Conservation (phyloP, 2,888 invertebrate genomes). For the Oligia fasciuncula region DNA sequence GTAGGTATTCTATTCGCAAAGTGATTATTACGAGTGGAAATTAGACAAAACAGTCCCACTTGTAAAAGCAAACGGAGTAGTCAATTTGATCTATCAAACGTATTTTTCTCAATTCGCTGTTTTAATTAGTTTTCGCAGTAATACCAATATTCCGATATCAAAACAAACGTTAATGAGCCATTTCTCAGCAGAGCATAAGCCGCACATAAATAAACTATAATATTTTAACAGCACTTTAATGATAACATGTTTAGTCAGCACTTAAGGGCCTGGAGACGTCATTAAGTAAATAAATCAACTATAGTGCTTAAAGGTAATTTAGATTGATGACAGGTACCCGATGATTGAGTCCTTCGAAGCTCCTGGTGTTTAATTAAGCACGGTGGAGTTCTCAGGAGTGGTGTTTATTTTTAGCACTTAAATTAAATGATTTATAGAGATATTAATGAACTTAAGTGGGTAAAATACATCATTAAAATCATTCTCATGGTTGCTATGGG, state of each 20-base stretch:
- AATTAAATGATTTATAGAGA: slow-evolving; percentile 58
- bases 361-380: slow-evolving; percentile 65
- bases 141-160: slow-evolving; percentile 14
- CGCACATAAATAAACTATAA: slow-evolving; percentile 59
- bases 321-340: slow-evolving; percentile 71
- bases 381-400: slow-evolving; percentile 52
- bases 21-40: background rate
- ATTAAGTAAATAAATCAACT: slow-evolving; percentile 73
- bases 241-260: slow-evolving; percentile 80
- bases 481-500: slow-evolving; percentile 28
- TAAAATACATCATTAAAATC: slow-evolving; percentile 26
- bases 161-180: slow-evolving; percentile 46
- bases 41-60: background rate
- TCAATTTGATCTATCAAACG: background rate
- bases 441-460: slow-evolving; percentile 48
- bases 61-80: background rate
- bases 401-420: slow-evolving; percentile 61
- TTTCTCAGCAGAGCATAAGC: slow-evolving; percentile 31
- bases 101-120: background rate
- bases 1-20: too few relatives aligned
- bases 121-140: background rate
- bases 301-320: slow-evolving; percentile 70
- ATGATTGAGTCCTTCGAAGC: slow-evolving; percentile 66
- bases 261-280: slow-evolving; percentile 66
- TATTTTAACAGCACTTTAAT: slow-evolving; percentile 69